Evolutionary conservation across 2,797 vertebrate genomes (phyloP).

Genomic region (Sternotherus odoratus): DNA sequence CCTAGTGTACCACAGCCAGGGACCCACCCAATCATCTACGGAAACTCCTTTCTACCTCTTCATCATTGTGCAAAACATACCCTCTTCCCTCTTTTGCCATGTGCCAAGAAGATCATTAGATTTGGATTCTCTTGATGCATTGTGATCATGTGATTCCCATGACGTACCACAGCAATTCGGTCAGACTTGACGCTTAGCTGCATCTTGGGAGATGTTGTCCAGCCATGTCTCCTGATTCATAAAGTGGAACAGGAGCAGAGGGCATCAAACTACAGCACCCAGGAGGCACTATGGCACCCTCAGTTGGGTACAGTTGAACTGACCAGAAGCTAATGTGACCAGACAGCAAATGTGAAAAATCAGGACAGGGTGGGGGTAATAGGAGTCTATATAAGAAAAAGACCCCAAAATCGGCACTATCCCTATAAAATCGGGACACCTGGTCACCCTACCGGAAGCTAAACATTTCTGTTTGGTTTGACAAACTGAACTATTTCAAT

Average conservation of each 20-base stretch:
- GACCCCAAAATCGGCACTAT: too few relatives aligned
- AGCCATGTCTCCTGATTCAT: background rate
- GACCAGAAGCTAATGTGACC: too few relatives aligned
- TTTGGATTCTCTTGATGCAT: background rate
- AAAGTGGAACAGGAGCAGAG: background rate
- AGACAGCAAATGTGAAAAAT: too few relatives aligned
- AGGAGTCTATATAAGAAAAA: too few relatives aligned
- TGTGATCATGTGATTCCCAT: accelerated
- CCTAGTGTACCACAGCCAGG: background rate
- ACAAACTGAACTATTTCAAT: background rate
- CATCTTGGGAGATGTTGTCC: background rate
- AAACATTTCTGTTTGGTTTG: background rate
- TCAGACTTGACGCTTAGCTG: background rate
- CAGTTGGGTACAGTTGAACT: background rate
- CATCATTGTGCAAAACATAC: background rate
- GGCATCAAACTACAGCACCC: background rate
- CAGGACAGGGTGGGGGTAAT: too few relatives aligned
- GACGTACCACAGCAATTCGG: background rate
- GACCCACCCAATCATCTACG: background rate
- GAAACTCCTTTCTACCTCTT: background rate
- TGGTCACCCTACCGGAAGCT: background rate
- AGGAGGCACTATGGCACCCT: accelerated
- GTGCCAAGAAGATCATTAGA: background rate
- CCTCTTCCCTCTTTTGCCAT: background rate
- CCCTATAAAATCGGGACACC: too few relatives aligned